phyloP scores from a whole-genome alignment of 2,113 vertebrate species.

The Petrocephalus microphthalmus region DNA sequence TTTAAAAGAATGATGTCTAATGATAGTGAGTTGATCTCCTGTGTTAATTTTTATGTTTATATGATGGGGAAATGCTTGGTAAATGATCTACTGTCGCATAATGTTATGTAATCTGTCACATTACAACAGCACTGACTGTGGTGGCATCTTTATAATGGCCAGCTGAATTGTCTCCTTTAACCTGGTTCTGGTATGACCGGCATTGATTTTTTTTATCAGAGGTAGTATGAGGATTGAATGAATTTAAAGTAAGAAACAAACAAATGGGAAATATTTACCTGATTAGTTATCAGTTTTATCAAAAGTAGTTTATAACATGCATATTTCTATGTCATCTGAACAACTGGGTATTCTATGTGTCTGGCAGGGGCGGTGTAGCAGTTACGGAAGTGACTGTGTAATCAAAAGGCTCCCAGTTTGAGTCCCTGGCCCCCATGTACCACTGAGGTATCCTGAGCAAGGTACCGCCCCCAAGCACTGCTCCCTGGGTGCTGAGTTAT shows the following conservation, averaged over 20 bases:
- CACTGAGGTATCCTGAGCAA: too few species aligned
- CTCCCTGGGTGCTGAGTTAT: too few species aligned
- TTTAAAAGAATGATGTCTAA: not conserved
- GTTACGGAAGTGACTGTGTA: too few species aligned
- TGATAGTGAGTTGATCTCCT: not conserved
- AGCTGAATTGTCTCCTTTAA: not conserved
- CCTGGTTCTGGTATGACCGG: not conserved
- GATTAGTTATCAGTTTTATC: not conserved
- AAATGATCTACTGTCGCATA: too few species aligned
- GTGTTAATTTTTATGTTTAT: not conserved
- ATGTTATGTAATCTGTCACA: too few species aligned
- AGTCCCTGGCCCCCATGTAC: too few species aligned
- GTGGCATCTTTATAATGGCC: too few species aligned
- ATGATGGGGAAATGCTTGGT: not conserved
- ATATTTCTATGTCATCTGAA: not conserved
- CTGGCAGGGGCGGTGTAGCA: too few species aligned
- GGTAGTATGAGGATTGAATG: not conserved
- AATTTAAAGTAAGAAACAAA: not conserved
- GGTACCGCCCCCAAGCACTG: too few species aligned
- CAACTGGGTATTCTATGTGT: not conserved
- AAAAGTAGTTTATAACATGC: not conserved
- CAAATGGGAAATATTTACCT: not conserved
- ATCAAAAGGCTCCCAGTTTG: too few species aligned
- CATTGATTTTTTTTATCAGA: not conserved
- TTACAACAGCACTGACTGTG: too few species aligned